These are phyloP conservation scores for Alectoris magna DNA, from an alignment of 2,797 vertebrate genomes.

Conservation along the genomic window DNA sequence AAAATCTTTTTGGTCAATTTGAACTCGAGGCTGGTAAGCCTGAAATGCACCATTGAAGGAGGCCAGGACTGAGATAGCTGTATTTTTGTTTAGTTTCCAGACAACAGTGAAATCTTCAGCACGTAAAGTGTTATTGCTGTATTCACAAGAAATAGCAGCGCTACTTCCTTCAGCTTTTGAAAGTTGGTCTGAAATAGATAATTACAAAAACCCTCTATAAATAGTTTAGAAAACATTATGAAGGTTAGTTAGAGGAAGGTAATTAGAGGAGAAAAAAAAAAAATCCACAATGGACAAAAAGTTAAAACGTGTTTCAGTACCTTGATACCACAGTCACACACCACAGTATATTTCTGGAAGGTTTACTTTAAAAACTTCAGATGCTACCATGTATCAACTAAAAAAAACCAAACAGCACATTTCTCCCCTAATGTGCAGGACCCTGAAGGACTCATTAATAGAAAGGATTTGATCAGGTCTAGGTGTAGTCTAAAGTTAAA, in stretches of 20 bases:
- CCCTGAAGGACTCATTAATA: not conserved
- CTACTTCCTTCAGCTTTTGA: not conserved
- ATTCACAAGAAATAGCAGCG: not conserved
- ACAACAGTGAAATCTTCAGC: not conserved
- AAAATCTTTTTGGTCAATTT: not conserved
- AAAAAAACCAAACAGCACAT: too few relatives aligned
- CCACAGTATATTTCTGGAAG: not conserved
- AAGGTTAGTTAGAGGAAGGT: not conserved
- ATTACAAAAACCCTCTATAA: not conserved
- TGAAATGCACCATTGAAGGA: constrained; percentile 20
- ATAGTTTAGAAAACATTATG: not conserved
- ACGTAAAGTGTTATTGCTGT: not conserved
- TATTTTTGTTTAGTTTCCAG: constrained; percentile 34
- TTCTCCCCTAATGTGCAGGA: not conserved
- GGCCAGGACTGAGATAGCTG: constrained; percentile 5
- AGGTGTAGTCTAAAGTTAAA: not conserved
- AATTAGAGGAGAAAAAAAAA: not conserved
- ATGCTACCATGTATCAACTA: not conserved
- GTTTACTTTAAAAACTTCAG: not conserved
- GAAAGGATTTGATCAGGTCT: not conserved
- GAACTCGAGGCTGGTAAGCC: not conserved
- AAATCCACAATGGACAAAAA: not conserved
- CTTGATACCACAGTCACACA: not conserved
- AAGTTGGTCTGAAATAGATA: constrained; percentile 37
- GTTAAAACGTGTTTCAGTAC: not conserved